Percentiles rank a stretch among this genome's conserved stretches.
Evolutionary conservation across 1,140 invertebrate species (phyloP).

Genomic region (Mercenaria mercenaria): DNA sequence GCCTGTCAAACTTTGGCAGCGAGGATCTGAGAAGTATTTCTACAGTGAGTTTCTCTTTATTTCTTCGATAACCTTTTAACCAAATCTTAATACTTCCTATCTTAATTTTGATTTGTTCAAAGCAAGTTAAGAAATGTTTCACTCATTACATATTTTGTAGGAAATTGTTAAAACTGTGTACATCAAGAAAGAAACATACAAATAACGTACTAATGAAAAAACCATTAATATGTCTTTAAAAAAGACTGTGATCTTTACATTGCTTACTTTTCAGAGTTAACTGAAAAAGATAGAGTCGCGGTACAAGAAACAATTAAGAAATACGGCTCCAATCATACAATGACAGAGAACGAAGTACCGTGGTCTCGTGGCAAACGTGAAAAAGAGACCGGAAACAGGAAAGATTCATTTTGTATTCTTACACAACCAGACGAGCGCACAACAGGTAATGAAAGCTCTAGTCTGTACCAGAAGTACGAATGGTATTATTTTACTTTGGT

Average conservation of each 20-base stretch:
- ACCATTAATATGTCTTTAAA: no score
- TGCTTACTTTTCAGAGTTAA: conserved; percentile 65
- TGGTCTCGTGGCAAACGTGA: conserved; percentile 74
- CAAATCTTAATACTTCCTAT: no score
- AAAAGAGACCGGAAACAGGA: not conserved
- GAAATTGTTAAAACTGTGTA: no score
- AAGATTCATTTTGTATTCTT: conserved; percentile 70
- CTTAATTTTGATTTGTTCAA: no score
- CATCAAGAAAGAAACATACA: no score
- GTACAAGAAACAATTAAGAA: conserved; percentile 64
- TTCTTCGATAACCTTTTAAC: no score
- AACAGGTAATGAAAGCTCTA: no score
- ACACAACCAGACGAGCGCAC: conserved; percentile 75
- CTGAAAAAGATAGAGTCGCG: conserved; percentile 49
- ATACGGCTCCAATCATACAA: conserved; percentile 67
- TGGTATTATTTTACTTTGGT: not conserved
- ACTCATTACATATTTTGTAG: no score
- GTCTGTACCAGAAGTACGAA: no score
- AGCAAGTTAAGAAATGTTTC: no score
- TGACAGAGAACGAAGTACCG: conserved; percentile 71
- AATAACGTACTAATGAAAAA: no score
- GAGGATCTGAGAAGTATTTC: conserved; percentile 72
- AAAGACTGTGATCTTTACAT: no score
- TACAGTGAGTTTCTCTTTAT: conserved; percentile 67
- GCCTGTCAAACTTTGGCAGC: conserved; percentile 76